Conservation (phyloP, 2,888 invertebrate species). For the Eilema caniola region DNA sequence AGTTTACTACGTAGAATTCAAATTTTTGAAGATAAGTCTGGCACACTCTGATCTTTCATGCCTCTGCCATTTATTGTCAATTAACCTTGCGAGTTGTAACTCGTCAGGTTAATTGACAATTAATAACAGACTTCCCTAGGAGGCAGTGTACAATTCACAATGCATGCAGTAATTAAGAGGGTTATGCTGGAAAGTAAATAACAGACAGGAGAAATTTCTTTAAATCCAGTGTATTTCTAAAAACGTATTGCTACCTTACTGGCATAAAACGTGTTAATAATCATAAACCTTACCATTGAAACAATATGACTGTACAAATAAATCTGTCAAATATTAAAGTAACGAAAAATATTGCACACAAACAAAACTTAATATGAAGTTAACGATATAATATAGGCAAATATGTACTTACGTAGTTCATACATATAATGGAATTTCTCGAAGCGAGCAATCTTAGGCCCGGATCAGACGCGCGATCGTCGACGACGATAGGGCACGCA, state of each 20-base stretch:
- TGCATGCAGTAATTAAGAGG: neutral
- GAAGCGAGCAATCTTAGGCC: slow-evolving; percentile 48
- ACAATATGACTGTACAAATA: neutral
- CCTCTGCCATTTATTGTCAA: slow-evolving; percentile 16
- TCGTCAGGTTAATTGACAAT: neutral
- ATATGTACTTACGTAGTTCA: slow-evolving; percentile 47
- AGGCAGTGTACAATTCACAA: neutral
- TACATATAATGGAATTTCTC: slow-evolving; percentile 45
- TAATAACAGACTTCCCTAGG: neutral
- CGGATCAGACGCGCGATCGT: slow-evolving; percentile 52
- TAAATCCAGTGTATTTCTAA: too few species aligned
- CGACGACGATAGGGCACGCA: slow-evolving; percentile 59
- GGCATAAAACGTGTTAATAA: neutral
- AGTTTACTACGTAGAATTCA: neutral
- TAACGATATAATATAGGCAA: slow-evolving; percentile 42
- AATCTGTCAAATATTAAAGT: neutral
- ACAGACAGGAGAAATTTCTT: neutral
- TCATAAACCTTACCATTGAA: neutral
- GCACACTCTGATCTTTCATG: neutral
- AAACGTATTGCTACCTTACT: too few species aligned
- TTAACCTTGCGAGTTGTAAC: slow-evolving; percentile 24
- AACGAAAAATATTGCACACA: neutral
- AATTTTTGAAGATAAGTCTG: neutral
- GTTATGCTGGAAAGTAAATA: neutral
- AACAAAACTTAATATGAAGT: slow-evolving; percentile 23